Evolutionary conservation across 2,888 invertebrate species (phyloP).

Genomic region (Hipparchia sbordonii): DNA sequence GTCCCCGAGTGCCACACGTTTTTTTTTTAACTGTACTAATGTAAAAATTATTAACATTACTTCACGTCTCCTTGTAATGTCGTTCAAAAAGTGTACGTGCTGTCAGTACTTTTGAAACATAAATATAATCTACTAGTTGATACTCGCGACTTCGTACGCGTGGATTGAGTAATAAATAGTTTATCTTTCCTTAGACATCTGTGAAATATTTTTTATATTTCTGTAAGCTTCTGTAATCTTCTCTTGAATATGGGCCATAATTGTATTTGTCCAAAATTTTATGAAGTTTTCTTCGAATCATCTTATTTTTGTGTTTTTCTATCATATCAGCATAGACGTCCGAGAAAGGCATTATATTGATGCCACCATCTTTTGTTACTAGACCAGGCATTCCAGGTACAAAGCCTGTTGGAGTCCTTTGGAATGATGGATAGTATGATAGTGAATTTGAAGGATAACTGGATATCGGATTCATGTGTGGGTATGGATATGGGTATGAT

Average conservation of each 20-base stretch:
- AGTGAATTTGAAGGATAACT: constrained; percentile 16
- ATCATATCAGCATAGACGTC: constrained; percentile 67
- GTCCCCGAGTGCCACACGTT: too few relatives aligned
- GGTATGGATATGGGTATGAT: constrained; percentile 25
- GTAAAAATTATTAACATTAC: too few relatives aligned
- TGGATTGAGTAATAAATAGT: too few relatives aligned
- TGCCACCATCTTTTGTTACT: constrained; percentile 62
- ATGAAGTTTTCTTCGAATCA: constrained; percentile 54
- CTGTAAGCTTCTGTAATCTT: constrained; percentile 26
- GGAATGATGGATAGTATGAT: constrained; percentile 33
- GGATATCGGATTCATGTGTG: neutral
- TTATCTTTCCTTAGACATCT: neutral
- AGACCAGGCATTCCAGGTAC: constrained; percentile 66
- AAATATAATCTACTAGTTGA: too few relatives aligned
- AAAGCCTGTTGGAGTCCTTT: constrained; percentile 50
- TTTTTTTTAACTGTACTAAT: too few relatives aligned
- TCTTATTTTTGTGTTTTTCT: constrained; percentile 62
- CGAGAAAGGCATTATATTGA: constrained; percentile 72
- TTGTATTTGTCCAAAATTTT: constrained; percentile 53
- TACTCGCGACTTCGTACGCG: too few relatives aligned
- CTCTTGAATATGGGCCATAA: constrained; percentile 39
- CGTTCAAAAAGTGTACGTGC: too few relatives aligned
- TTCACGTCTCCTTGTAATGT: too few relatives aligned
- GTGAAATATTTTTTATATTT: constrained; percentile 26
- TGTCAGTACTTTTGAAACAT: too few relatives aligned